Conservation (phyloP, 2,888 invertebrate genomes). For the Xestia c-nigrum region DNA sequence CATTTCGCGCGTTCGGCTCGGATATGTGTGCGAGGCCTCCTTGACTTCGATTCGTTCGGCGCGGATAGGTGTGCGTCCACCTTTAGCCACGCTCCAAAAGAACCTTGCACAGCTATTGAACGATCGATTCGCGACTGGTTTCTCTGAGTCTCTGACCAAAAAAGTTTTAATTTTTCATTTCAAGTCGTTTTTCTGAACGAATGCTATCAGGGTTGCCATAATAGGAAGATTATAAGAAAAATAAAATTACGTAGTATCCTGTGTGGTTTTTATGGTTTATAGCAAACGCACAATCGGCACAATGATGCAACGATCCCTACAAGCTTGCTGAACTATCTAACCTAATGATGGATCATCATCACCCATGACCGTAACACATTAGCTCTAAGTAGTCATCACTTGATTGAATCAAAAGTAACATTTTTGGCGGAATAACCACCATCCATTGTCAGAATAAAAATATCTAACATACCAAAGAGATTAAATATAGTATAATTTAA, state of each 20-base stretch:
- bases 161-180: background rate
- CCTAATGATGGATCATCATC: background rate
- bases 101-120: too few species aligned
- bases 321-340: background rate
- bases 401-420: background rate
- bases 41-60: too few species aligned
- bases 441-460: background rate
- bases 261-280: too few species aligned
- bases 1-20: too few species aligned
- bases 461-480: too few species aligned
- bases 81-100: too few species aligned
- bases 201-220: constrained; percentile 1
- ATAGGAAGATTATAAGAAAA: background rate
- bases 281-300: too few species aligned
- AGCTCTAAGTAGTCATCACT: background rate
- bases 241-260: background rate
- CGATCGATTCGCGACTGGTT: too few species aligned
- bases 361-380: background rate
- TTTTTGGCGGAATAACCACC: background rate
- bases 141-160: too few species aligned
- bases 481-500: too few species aligned
- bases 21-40: too few species aligned
- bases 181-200: constrained; percentile 8
- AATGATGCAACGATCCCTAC: background rate
- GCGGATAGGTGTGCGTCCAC: too few species aligned